These are phyloP conservation scores for Montipora efflorescens DNA, from an alignment of 64 coral and sea anemone species.

Conservation along the genomic window DNA sequence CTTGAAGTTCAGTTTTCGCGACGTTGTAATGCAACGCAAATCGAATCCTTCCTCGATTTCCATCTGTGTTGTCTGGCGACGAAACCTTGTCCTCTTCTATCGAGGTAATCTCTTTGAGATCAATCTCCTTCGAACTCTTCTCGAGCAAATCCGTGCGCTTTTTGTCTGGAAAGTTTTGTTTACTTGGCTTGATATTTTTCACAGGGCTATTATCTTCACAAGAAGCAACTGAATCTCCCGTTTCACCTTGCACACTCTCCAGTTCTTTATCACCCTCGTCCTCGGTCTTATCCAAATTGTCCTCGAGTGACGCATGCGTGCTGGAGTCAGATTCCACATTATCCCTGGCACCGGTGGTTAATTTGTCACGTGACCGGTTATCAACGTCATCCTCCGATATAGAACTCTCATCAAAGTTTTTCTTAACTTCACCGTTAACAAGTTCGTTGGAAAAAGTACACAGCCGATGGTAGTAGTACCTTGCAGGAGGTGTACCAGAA, in stretches of 20 bases:
- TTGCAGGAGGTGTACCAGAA: constrained; percentile 38
- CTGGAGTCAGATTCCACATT: constrained; percentile 50
- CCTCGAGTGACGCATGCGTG: constrained; percentile 71
- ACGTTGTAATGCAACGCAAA: constrained; percentile 87
- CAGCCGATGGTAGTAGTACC: constrained; percentile 71
- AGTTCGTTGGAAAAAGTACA: constrained; percentile 70
- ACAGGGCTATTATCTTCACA: constrained; percentile 40
- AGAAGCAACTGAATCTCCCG: background rate
- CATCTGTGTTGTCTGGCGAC: constrained; percentile 55
- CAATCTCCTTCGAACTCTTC: background rate
- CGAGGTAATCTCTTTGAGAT: constrained; percentile 27
- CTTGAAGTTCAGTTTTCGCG: constrained; percentile 87
- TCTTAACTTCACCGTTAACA: constrained; percentile 45
- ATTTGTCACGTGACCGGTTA: constrained; percentile 39
- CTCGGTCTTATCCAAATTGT: constrained; percentile 68
- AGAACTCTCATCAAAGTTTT: constrained; percentile 21
- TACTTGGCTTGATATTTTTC: constrained; percentile 2
- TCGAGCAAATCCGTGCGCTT: background rate
- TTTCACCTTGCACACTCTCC: background rate
- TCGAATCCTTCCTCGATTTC: constrained; percentile 78
- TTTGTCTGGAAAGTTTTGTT: background rate
- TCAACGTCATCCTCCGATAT: constrained; percentile 35
- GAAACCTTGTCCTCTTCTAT: constrained; percentile 46
- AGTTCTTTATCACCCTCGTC: constrained; percentile 56
- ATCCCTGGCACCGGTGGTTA: constrained; percentile 14